Percentiles rank a stretch among this genome's conserved stretches.
These are phyloP conservation scores for Tinamus major DNA, from an alignment of 2,797 vertebrate genomes.

Conservation along the genomic window DNA sequence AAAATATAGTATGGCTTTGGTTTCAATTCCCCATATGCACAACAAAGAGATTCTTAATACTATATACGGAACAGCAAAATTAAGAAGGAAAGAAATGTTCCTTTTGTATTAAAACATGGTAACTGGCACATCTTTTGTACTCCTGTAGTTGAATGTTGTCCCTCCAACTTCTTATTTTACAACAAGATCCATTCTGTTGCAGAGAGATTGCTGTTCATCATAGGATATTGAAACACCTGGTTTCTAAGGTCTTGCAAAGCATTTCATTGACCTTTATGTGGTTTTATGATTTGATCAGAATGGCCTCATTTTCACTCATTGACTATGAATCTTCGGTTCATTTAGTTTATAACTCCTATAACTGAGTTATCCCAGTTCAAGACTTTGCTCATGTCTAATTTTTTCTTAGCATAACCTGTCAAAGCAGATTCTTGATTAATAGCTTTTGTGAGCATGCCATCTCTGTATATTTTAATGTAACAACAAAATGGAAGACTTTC, in stretches of 20 bases:
- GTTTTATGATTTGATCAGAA: background rate
- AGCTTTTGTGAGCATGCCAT: constrained; percentile 38
- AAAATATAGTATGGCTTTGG: background rate
- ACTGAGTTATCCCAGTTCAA: background rate
- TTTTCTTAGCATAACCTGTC: constrained; percentile 31
- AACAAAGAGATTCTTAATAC: background rate
- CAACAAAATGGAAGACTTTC: background rate
- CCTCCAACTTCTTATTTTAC: background rate
- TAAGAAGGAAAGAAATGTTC: background rate
- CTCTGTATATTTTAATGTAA: constrained; percentile 3
- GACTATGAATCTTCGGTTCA: background rate
- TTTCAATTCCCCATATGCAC: background rate
- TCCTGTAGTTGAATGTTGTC: background rate
- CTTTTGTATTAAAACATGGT: background rate
- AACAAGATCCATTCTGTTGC: background rate
- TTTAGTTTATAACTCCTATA: constrained; percentile 25
- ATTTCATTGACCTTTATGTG: background rate
- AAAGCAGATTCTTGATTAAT: constrained; percentile 15
- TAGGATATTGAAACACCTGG: background rate
- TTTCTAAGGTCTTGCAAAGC: background rate
- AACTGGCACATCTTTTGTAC: background rate
- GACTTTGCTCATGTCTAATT: constrained; percentile 36
- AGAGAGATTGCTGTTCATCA: background rate
- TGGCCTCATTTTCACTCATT: background rate
- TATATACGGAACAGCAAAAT: background rate